phyloP scores from a whole-genome alignment of 2,113 vertebrate genomes.

The Antidorcas marsupialis region DNA sequence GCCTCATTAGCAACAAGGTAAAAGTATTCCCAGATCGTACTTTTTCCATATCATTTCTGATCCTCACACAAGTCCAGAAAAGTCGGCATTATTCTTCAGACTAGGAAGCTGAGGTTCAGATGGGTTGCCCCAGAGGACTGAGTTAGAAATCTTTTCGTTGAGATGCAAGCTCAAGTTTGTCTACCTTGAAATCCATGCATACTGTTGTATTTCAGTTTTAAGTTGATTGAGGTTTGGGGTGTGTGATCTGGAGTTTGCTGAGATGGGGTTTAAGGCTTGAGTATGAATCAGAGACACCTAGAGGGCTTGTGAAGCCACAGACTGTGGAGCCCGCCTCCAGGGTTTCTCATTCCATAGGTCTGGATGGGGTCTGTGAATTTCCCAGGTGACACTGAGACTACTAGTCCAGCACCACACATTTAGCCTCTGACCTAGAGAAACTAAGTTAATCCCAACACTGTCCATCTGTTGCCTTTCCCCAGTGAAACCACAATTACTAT shows the following conservation, averaged over 20 bases:
- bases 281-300: neutral
- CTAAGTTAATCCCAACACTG: neutral
- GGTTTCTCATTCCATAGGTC: neutral
- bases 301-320: neutral
- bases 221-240: neutral
- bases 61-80: neutral
- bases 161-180: neutral
- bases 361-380: neutral
- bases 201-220: neutral
- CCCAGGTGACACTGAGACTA: no score
- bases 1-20: neutral
- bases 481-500: neutral
- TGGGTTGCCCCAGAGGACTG: neutral
- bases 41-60: neutral
- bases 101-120: neutral
- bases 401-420: neutral
- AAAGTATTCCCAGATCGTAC: neutral
- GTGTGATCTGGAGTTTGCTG: neutral
- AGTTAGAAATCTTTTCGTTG: neutral
- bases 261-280: neutral
- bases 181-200: neutral
- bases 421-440: neutral
- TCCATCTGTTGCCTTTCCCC: neutral
- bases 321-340: neutral
- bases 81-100: neutral